phyloP scores from a whole-genome alignment of 2,888 invertebrate genomes.

The Tenthredo scrophulariae region DNA sequence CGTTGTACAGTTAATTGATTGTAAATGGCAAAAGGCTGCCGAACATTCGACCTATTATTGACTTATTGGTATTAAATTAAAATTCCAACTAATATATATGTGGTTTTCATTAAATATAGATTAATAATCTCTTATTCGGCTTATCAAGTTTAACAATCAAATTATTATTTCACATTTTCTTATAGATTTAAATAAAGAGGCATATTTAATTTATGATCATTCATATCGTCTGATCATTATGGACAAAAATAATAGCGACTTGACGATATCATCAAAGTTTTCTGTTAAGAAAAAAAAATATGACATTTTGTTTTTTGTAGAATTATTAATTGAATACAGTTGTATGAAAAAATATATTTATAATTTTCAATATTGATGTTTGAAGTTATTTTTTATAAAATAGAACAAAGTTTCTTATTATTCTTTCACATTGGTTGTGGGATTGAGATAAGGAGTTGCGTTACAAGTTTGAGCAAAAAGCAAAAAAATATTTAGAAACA shows the following conservation, averaged over 20 bases:
- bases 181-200: background rate
- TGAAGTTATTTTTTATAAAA: no score
- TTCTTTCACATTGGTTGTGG: background rate
- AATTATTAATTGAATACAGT: background rate
- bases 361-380: no score
- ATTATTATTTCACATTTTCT: conserved; percentile 10
- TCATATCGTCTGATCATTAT: background rate
- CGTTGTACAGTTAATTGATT: conserved; percentile 37
- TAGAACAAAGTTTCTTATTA: background rate
- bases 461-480: background rate
- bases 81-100: conserved; percentile 22
- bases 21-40: conserved; percentile 15
- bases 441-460: background rate
- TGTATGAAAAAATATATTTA: background rate
- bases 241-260: background rate
- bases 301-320: background rate
- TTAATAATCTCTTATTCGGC: background rate
- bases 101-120: conserved; percentile 12
- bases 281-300: background rate
- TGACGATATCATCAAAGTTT: background rate
- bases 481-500: background rate
- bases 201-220: background rate
- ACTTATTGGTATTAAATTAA: conserved; percentile 42
- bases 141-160: conserved; percentile 8
- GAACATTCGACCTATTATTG: conserved; percentile 31